Evolutionary conservation across 2,797 vertebrate genomes (phyloP), one percentile per base, ranked within the genome.

Genomic region (Myotis pilosus): DNA sequence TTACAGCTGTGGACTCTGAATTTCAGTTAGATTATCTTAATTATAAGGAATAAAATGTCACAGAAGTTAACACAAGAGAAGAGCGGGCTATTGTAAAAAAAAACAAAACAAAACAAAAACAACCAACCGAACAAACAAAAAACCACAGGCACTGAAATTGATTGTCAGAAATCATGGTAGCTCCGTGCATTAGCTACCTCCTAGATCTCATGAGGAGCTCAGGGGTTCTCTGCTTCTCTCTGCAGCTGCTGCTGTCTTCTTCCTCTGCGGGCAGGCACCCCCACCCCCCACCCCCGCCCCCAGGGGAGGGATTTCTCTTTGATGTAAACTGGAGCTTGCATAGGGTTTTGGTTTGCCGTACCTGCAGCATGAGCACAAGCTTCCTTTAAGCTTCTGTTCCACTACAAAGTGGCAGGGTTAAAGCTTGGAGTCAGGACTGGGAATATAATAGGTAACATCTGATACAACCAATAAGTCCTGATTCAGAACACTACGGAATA

Each of bases 21-120:
- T 76, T 93, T 75, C 68, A 69, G 19, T 91, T 85, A 51, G 25
- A 88, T 19, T 92, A 51, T 83, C 47, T 91, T 93, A 87, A 89
- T 85, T 91, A 78, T 17, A 88, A 88, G 51, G 62, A 93, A 57
- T 64, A 69, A 60, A 91, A 53, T 75, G 36, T n/a, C 76, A 60
- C 1, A 79, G 30, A 89, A 87, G 17, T 60, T 74, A 92, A 38
- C 19, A 6, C 20, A 57, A 44, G 41, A 78, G 15, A 51, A 80
- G 62, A 94, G 47, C 89, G 13, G 7, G 15, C 44, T 80, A 6
- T 11, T 75, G 11, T 86, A 49, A 36, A 36, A 3, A 49, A 47
- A 69, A 38, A 47, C 12, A 7, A 38, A 11, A 23, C 33, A 47
- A 19, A 30, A 13, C 47, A 3, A 20, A 33, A 3, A 51, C 2